These are phyloP conservation scores for Tokudaia muenninki DNA, from an alignment of 2,797 vertebrate species.

Conservation along the genomic window DNA sequence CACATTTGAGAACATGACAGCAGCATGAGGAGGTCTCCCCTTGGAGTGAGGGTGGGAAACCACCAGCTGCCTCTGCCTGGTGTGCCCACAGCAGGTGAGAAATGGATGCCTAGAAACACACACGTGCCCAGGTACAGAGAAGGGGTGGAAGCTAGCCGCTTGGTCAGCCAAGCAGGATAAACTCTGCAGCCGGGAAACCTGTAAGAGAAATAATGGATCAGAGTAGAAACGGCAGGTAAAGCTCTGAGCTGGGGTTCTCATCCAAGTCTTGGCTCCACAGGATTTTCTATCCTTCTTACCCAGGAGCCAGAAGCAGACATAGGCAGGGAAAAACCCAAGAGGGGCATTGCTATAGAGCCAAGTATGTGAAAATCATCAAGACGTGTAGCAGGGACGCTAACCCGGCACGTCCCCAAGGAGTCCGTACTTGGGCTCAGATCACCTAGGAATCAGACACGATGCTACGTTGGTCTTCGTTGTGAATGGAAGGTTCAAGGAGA, in stretches of 20 bases:
- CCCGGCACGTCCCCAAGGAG: not conserved
- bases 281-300: not conserved
- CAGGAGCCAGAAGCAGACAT: not conserved
- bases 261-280: not conserved
- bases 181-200: slow-evolving; percentile 52
- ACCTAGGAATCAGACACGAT: not conserved
- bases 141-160: slow-evolving; percentile 8
- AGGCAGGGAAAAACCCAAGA: not conserved
- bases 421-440: not conserved
- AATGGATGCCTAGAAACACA: slow-evolving; percentile 49
- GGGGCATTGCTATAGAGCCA: not conserved
- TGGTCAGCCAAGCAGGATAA: slow-evolving; percentile 65
- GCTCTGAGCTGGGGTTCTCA: slow-evolving; percentile 52
- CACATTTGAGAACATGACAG: not conserved
- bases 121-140: slow-evolving; percentile 19
- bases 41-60: not conserved
- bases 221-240: not conserved
- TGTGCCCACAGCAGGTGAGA: slow-evolving; percentile 16
- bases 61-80: not conserved
- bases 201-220: not conserved
- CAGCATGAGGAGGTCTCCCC: not conserved
- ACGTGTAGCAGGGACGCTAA: not conserved
- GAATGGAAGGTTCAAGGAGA: not conserved
- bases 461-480: not conserved
- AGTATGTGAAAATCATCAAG: not conserved